phyloP scores from a whole-genome alignment of 1,140 invertebrate species.

The Tribolium castaneum region DNA sequence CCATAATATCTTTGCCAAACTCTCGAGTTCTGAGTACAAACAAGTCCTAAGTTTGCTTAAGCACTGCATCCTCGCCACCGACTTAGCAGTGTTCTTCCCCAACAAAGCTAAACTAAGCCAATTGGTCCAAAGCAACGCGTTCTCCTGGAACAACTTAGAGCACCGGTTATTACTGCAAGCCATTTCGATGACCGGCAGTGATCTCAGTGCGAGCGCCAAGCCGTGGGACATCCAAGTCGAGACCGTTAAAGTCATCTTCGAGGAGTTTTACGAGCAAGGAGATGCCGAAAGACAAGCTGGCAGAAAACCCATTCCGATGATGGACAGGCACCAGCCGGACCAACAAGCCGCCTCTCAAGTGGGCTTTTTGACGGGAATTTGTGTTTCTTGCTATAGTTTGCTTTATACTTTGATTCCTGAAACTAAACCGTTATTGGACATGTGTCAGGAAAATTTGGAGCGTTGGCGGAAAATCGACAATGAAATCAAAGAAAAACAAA shows the following conservation, averaged over 20 bases:
- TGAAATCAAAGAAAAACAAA: constrained; percentile 49
- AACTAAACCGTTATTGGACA: constrained; percentile 76
- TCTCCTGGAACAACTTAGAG: constrained; percentile 73
- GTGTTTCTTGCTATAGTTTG: constrained; percentile 82
- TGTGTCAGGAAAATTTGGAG: constrained; percentile 71
- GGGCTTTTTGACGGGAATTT: constrained; percentile 83
- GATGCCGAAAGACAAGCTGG: constrained; percentile 80
- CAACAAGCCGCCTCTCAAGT: constrained; percentile 82
- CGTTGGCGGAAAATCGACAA: constrained; percentile 69
- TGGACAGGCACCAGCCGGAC: constrained; percentile 80
- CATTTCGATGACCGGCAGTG: constrained; percentile 84
- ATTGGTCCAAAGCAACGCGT: constrained; percentile 69
- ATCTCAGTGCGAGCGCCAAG: constrained; percentile 85
- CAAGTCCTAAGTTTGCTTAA: constrained; percentile 79
- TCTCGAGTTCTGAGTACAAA: constrained; percentile 82
- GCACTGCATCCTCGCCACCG: constrained; percentile 87
- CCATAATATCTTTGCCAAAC: constrained; percentile 82
- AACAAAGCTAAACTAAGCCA: constrained; percentile 75
- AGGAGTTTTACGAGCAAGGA: constrained; percentile 87
- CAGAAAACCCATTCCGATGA: constrained; percentile 81
- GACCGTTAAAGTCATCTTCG: constrained; percentile 84
- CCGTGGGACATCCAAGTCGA: constrained; percentile 86
- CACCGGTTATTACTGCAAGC: constrained; percentile 77
- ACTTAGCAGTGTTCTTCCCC: constrained; percentile 83
- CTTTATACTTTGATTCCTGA: constrained; percentile 76